Evolutionary conservation across 2,113 vertebrate genomes (phyloP), one percentile per base, ranked within the genome.

Genomic region (Romanogobio albipinnatus): DNA sequence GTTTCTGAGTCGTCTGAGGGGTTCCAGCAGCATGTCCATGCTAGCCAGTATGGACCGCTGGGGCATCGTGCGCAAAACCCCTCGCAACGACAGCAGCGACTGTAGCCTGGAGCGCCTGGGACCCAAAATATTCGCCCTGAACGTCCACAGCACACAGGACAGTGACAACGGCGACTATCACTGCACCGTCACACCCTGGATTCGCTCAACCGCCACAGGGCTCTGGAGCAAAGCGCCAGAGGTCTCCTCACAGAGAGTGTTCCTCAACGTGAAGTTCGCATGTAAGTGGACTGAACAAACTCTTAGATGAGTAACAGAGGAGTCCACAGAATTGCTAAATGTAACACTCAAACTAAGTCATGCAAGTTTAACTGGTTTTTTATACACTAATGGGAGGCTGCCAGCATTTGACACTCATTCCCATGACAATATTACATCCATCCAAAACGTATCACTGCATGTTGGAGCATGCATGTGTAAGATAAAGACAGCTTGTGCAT

Each of bases 161-260:
- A 96, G 95, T 0, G 97, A 98, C 92, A 95, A 95, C 0, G 97
- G 97, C 1, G 96, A 97, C 90, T 98, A 98, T 84, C 95, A 96
- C 87, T 99, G 98, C 5, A 9, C 90, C 0, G 96, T 95, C 87
- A 97, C 95, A 0, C 97, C 98, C 0, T 99, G 98, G 97, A 94
- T 96, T 80, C 93, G 91, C 29, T 96, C 96, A 0, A 76, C 91
- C 15, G 88, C 95, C 0, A 95, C 94, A 0, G 96, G 96, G 0
- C 87, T 90, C 56, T 99, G 98, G 98, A 97, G 95, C 77, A 92
- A 93, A 81, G 95, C 96, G 26, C 91, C 87, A 0, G 95, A 96
- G 85, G 87, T 97, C 90, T 94, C 86, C 73, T 96, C 98, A 26
- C 89, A 92, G 2, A 90, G 93, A 59, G 59, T 99, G 89, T 96